Percentiles rank a stretch among this genome's conserved stretches.
phyloP scores from a whole-genome alignment of 2,113 vertebrate genomes.

The Cryptomyrus ogoouensis region DNA sequence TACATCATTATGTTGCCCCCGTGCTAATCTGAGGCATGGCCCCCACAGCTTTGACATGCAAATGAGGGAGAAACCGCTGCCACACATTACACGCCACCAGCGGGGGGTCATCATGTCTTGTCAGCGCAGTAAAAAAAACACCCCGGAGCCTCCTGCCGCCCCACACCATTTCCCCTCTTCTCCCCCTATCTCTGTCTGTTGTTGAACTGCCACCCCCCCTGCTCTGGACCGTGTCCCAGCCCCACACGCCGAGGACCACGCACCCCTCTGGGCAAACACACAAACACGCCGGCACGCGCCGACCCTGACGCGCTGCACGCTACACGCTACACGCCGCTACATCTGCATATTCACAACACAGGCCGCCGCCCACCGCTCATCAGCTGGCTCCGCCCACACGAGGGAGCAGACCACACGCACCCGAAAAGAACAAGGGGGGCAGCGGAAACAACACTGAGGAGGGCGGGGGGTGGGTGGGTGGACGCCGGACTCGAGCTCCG shows the following conservation, averaged over 20 bases:
- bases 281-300: constrained; percentile 74
- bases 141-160: constrained; percentile 47
- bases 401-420: neutral
- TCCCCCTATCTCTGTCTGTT: constrained; percentile 55
- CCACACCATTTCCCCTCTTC: constrained; percentile 38
- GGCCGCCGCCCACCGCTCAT: constrained; percentile 48
- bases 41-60: constrained; percentile 87
- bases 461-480: neutral
- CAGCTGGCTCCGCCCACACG: constrained; percentile 51
- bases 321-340: constrained; percentile 33
- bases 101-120: constrained; percentile 77
- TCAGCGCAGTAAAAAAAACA: constrained; percentile 73
- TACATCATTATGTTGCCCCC: constrained; percentile 89
- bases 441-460: constrained; percentile 23
- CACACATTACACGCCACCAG: constrained; percentile 58
- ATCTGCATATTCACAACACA: constrained; percentile 72
- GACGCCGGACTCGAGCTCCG: constrained; percentile 23
- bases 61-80: constrained; percentile 68
- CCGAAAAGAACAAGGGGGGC: constrained; percentile 38
- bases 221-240: constrained; percentile 64
- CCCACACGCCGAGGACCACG: constrained; percentile 78
- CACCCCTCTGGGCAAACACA: constrained; percentile 66
- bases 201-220: constrained; percentile 39
- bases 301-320: constrained; percentile 61
- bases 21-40: constrained; percentile 81